Conservation (phyloP, 2,113 vertebrate species). For the Scartelaos histophorus region DNA sequence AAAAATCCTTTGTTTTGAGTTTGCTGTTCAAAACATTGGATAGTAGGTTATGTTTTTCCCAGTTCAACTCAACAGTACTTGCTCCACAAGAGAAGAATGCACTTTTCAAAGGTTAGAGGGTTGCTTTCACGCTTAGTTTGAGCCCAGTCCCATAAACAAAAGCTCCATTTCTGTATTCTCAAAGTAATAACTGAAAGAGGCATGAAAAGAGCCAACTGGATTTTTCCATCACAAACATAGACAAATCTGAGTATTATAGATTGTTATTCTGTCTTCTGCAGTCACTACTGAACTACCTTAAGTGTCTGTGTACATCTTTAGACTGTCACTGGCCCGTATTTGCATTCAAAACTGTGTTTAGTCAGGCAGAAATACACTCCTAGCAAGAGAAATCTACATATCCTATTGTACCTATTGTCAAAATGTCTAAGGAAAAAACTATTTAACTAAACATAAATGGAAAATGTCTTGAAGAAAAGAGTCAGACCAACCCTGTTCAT, state of each 20-base stretch:
- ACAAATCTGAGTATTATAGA: not conserved
- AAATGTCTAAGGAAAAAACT: constrained; percentile 16
- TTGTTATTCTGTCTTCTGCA: not conserved
- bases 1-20: not conserved
- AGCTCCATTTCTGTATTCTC: constrained; percentile 9
- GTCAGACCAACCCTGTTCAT: constrained; percentile 29
- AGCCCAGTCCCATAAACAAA: constrained; percentile 6
- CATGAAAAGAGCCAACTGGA: constrained; percentile 12
- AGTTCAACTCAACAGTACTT: not conserved
- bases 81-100: not conserved
- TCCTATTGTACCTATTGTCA: constrained; percentile 17
- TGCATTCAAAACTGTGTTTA: constrained; percentile 1
- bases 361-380: constrained; percentile 11
- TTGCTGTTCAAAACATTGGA: not conserved
- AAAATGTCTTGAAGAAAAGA: constrained; percentile 32
- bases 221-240: constrained; percentile 33
- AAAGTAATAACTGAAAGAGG: constrained; percentile 27
- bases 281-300: not conserved
- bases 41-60: not conserved
- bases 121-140: constrained; percentile 13
- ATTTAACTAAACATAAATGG: constrained; percentile 11
- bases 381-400: constrained; percentile 21
- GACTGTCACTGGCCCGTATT: not conserved
- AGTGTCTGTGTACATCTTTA: not conserved
- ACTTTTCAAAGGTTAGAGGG: constrained; percentile 3